These are phyloP conservation scores for Argyra leucocephala DNA, from an alignment of 2,888 invertebrate genomes.

Conservation along the genomic window DNA sequence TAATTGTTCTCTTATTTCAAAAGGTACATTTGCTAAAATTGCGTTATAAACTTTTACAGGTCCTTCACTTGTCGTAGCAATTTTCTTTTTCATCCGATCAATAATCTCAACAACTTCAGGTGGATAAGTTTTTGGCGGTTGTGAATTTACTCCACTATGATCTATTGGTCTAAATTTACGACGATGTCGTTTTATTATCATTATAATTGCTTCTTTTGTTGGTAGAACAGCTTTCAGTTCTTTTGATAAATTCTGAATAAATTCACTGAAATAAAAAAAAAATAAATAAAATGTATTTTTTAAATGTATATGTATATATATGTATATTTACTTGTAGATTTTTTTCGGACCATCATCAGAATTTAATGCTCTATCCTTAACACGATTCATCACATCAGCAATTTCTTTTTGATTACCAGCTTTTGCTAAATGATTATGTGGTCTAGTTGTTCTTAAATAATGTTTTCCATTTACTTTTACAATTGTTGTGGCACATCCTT, in stretches of 20 bases:
- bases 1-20: constrained; percentile 1
- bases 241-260: constrained; percentile 9
- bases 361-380: neutral
- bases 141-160: neutral
- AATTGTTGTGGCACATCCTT: neutral
- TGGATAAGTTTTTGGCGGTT: constrained; percentile 7
- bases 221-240: constrained; percentile 7
- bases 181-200: constrained; percentile 10
- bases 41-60: constrained; percentile 8
- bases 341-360: constrained; percentile 8
- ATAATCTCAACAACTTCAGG: constrained; percentile 9
- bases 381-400: constrained; percentile 2
- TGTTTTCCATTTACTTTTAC: constrained; percentile 2
- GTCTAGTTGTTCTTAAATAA: constrained; percentile 3
- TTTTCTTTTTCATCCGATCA: constrained; percentile 10
- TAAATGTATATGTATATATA: too few relatives aligned
- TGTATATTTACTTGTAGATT: neutral
- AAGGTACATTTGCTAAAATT: neutral
- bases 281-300: too few relatives aligned
- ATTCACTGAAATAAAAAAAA: neutral
- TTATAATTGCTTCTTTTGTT: neutral
- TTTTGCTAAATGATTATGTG: constrained; percentile 12
- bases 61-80: neutral
- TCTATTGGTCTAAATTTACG: constrained; percentile 9
- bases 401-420: constrained; percentile 9